Percentiles rank a stretch among this genome's conserved stretches.
These are phyloP conservation scores for Acyrthosiphon pisum DNA, from an alignment of 1,140 invertebrate species.

Conservation along the genomic window DNA sequence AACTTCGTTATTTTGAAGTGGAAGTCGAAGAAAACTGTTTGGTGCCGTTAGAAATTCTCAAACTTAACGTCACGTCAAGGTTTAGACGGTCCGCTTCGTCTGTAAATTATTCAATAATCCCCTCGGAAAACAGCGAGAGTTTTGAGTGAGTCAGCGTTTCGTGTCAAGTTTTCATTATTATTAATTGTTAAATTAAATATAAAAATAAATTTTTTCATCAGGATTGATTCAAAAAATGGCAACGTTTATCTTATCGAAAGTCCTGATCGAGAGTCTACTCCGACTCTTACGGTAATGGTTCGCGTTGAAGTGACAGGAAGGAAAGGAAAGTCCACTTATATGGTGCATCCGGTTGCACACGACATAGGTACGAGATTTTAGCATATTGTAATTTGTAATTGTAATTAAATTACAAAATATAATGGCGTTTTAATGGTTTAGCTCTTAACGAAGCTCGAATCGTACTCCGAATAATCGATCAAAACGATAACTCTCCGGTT, in stretches of 20 bases:
- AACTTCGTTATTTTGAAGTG: conserved; percentile 78
- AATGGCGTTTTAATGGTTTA: conserved; percentile 60
- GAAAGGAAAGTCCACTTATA: conserved; percentile 67
- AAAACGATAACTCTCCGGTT: conserved; percentile 81
- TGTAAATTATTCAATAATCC: conserved; percentile 50
- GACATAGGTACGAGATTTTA: conserved; percentile 66
- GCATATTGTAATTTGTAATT: background rate
- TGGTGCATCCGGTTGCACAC: conserved; percentile 76
- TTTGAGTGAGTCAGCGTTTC: conserved; percentile 26
- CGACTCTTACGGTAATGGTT: conserved; percentile 73
- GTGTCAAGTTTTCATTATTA: background rate
- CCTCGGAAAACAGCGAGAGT: conserved; percentile 63
- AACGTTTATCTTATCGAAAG: conserved; percentile 73
- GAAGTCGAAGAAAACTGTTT: conserved; percentile 78
- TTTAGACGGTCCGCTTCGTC: conserved; percentile 38
- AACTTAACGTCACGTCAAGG: conserved; percentile 69
- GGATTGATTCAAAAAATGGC: conserved; percentile 76
- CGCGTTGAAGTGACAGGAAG: conserved; percentile 73
- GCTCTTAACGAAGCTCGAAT: conserved; percentile 73
- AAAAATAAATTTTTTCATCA: conserved; percentile 58
- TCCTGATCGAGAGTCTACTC: conserved; percentile 73
- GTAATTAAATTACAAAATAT: background rate
- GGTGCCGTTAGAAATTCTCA: conserved; percentile 73
- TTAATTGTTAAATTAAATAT: background rate
- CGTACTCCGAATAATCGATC: conserved; percentile 77